Evolutionary conservation across 2,113 vertebrate genomes (phyloP).

Genomic region (Nerophis ophidion): DNA sequence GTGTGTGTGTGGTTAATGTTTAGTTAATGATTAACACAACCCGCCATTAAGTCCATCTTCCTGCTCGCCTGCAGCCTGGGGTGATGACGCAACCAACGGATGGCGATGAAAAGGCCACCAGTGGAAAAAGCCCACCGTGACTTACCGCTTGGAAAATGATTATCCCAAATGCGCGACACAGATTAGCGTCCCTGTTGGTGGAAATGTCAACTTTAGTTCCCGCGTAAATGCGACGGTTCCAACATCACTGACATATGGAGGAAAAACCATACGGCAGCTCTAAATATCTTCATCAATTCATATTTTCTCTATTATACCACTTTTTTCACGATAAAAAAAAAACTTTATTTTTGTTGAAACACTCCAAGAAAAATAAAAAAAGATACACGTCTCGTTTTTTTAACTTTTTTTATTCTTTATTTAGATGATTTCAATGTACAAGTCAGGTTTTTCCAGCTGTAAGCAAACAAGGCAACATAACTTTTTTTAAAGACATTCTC

Average conservation of each 20-base stretch:
- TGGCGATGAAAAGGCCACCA: slow-evolving; percentile 46
- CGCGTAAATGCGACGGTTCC: too few relatives aligned
- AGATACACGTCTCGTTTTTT: background rate
- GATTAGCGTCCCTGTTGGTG: slow-evolving; percentile 16
- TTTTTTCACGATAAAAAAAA: background rate
- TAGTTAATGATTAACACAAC: slow-evolving; percentile 61
- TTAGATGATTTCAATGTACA: slow-evolving; percentile 4
- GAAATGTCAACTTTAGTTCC: slow-evolving; percentile 37
- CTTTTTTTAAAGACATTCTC: background rate
- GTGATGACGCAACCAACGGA: slow-evolving; percentile 44
- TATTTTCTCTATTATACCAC: background rate
- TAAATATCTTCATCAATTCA: background rate
- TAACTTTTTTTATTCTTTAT: background rate
- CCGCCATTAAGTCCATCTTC: slow-evolving; percentile 52
- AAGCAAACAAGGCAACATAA: slow-evolving; percentile 50
- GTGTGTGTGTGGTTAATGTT: slow-evolving; percentile 49
- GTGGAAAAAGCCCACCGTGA: slow-evolving; percentile 50
- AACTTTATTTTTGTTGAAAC: background rate
- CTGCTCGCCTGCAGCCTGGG: slow-evolving; percentile 32
- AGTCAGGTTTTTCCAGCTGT: slow-evolving; percentile 33
- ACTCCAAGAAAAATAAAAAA: background rate
- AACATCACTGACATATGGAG: too few relatives aligned
- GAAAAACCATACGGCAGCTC: background rate
- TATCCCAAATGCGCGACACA: slow-evolving; percentile 23
- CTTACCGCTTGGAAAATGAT: slow-evolving; percentile 43